A percentile compares a stretch with the other conserved stretches of the same genome.
Evolutionary conservation across 2,797 vertebrate genomes (phyloP).

Genomic region (Benthosema pterotum): DNA sequence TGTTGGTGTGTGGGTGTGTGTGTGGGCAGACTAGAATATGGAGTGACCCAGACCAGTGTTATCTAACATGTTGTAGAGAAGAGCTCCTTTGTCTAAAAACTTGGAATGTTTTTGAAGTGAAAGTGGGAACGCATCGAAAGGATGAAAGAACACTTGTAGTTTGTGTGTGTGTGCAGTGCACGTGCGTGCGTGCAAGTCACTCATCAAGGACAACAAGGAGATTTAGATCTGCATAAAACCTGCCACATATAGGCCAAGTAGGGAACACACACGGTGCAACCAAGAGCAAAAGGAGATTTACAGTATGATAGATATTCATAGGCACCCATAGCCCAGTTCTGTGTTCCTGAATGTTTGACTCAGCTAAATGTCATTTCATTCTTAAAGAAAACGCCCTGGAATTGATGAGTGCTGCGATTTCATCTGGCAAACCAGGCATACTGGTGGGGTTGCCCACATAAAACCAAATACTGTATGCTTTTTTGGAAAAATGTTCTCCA

Average conservation of each 20-base stretch:
- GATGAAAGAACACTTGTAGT: conserved; percentile 40
- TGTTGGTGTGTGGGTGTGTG: not conserved
- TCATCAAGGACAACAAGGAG: too few relatives aligned
- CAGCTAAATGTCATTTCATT: not conserved
- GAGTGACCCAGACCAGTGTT: conserved; percentile 44
- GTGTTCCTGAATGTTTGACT: conserved; percentile 4
- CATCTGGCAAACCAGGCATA: too few relatives aligned
- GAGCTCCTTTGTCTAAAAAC: conserved; percentile 23
- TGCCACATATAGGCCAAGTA: not conserved
- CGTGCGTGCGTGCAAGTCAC: not conserved
- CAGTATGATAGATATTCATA: not conserved
- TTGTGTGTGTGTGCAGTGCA: not conserved
- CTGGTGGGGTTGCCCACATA: too few relatives aligned
- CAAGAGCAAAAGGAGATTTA: not conserved
- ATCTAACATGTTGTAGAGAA: conserved; percentile 15
- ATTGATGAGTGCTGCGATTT: too few relatives aligned
- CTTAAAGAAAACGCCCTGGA: too few relatives aligned
- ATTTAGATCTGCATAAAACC: conserved; percentile 1
- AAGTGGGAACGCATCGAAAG: conserved; percentile 44
- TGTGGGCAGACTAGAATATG: conserved; percentile 39
- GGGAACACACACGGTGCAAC: not conserved
- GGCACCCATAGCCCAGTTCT: not conserved
- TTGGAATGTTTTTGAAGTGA: conserved; percentile 43
- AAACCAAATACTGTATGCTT: too few relatives aligned
- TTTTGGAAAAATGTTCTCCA: too few relatives aligned